Percentiles rank a stretch among this genome's conserved stretches.
Conservation (phyloP, 2,888 invertebrate genomes). For the Hoplodrina ambigua region DNA sequence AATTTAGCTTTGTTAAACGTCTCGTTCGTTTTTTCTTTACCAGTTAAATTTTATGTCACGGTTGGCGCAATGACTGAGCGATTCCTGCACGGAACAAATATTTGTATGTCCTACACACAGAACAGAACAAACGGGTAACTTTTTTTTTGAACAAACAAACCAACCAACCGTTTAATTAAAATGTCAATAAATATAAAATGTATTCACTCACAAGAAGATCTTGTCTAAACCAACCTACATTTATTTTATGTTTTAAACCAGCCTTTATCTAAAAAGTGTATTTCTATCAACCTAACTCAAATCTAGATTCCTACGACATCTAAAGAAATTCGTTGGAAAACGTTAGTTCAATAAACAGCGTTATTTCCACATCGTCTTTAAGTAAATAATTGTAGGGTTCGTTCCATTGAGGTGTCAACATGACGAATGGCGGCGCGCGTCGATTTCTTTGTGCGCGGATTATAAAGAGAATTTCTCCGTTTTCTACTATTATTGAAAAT, state of each 20-base stretch:
- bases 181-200: too few species aligned
- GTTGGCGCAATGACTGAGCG: too few species aligned
- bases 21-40: not conserved
- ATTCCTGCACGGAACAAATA: too few species aligned
- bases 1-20: slow-evolving; percentile 2
- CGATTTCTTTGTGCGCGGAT: slow-evolving; percentile 57
- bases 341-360: slow-evolving; percentile 36
- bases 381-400: slow-evolving; percentile 74
- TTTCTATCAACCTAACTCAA: not conserved
- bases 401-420: slow-evolving; percentile 76
- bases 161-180: too few species aligned
- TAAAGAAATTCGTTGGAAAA: slow-evolving; percentile 14
- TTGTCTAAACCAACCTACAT: too few species aligned
- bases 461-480: slow-evolving; percentile 57
- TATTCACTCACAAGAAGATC: too few species aligned
- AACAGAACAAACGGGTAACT: too few species aligned
- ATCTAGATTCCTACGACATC: slow-evolving; percentile 1
- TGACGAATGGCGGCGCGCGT: slow-evolving; percentile 71
- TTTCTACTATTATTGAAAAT: slow-evolving; percentile 58
- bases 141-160: too few species aligned
- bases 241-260: too few species aligned
- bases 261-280: not conserved
- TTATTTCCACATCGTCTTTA: slow-evolving; percentile 55
- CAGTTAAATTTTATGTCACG: not conserved
- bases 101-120: too few species aligned